Evolutionary conservation across 2,797 vertebrate genomes (phyloP).

Genomic region (Austrolebias charrua): DNA sequence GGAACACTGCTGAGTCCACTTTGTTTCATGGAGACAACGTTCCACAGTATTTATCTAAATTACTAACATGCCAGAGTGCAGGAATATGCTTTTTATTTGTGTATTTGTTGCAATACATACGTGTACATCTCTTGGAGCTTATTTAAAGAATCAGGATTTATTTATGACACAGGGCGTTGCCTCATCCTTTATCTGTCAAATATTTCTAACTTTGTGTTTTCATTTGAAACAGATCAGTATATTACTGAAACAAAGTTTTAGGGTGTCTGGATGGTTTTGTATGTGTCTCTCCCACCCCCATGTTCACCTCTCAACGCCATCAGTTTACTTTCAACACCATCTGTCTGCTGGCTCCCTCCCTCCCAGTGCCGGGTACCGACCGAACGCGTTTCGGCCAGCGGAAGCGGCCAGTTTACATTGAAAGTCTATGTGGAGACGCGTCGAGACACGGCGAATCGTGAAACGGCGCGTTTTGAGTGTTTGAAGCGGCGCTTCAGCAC

Average conservation of each 20-base stretch:
- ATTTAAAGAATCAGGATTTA: conserved; percentile 72
- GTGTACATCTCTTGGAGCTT: conserved; percentile 69
- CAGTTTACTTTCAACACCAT: too few relatives aligned
- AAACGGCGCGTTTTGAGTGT: too few relatives aligned
- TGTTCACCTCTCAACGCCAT: conserved; percentile 23
- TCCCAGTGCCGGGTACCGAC: too few relatives aligned
- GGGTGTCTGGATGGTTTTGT: conserved; percentile 64
- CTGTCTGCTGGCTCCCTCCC: conserved; percentile 1
- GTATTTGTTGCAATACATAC: conserved; percentile 75
- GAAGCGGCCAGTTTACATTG: too few relatives aligned
- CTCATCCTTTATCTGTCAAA: conserved; percentile 51
- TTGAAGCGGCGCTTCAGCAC: too few relatives aligned
- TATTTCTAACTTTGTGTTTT: conserved; percentile 57
- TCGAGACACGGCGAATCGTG: too few relatives aligned
- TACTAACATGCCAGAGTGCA: conserved; percentile 51
- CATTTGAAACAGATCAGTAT: conserved; percentile 66
- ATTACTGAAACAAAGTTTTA: conserved; percentile 62
- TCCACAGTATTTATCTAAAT: conserved; percentile 74
- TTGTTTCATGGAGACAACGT: conserved; percentile 61
- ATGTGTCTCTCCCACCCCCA: background rate
- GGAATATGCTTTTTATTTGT: conserved; percentile 49
- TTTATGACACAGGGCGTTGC: conserved; percentile 64
- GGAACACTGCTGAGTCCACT: conserved; percentile 70
- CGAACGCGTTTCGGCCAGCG: too few relatives aligned
- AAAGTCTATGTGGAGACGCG: too few relatives aligned